Evolutionary conservation across 2,888 invertebrate genomes (phyloP), one percentile per base, ranked within the genome.

Genomic region (Nycteola revayana): DNA sequence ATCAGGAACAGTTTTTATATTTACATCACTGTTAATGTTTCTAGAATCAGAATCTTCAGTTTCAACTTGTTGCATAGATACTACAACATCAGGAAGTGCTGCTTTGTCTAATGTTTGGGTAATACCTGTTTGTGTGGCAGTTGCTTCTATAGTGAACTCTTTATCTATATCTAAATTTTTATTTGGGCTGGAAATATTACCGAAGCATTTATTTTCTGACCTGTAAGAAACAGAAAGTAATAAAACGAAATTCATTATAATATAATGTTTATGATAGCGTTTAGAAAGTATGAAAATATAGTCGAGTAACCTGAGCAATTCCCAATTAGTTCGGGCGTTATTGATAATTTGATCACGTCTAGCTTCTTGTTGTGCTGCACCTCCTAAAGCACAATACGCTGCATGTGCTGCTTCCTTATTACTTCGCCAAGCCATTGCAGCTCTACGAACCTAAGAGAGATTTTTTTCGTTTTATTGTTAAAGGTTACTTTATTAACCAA

Each of bases 241-340:
- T 9, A 25, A 20, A n/a, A 1, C n/a, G 2, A 4, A 9, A 9
- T 10, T 22, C 9, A 1, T 1, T 20, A 8, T 23, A 10, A 22
- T 9, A 17, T 23, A n/a, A 2, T 5, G 3, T 5, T 7, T 5
- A 7, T 5, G 7, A 21, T 5, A n/a, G 3, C 3, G 3, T 3
- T 21, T 5, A 5, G 14, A 3, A 14, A 14, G 14, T 14, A 14
- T 2, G 14, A 3, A 14, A 3, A 14, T 3, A 14, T 3, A 5
- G 2, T 14, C 14, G 25, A 17, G 6, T 27, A 27, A 86, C 88
- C 88, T 89, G 7, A 95, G 77, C 28, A 95, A 76, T 71, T 96
- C 95, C 95, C 95, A 96, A 66, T 95, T 96, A n/a, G 94, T 95
- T 47, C 95, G 91, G 1, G 95, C 95, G 66, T 95, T 95, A 23